Conservation (phyloP, 2,888 invertebrate species). For the Agonopterix arenella region DNA sequence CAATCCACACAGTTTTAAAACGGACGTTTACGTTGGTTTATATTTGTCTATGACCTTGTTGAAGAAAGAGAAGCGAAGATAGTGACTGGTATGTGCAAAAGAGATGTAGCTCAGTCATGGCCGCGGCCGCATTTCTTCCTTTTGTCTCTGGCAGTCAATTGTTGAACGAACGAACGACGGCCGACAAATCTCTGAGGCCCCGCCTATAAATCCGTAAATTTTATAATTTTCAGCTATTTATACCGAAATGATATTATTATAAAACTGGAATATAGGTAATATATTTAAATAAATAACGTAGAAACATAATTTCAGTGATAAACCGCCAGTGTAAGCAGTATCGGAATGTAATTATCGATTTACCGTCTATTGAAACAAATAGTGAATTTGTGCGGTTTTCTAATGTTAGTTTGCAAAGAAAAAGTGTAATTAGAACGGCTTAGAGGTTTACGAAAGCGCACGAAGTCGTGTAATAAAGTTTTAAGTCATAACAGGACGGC, state of each 20-base stretch:
- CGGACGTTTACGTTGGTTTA: background rate
- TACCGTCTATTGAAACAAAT: slow-evolving; percentile 46
- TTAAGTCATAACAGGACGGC: slow-evolving; percentile 40
- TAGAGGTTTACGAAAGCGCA: slow-evolving; percentile 23
- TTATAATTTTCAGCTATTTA: slow-evolving; percentile 57
- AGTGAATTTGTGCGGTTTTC: slow-evolving; percentile 49
- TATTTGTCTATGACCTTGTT: slow-evolving; percentile 1
- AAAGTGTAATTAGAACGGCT: slow-evolving; percentile 28
- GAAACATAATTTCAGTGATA: slow-evolving; percentile 9
- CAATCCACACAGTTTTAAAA: background rate
- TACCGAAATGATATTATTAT: slow-evolving; percentile 63
- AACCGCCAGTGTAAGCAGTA: background rate
- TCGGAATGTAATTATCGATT: slow-evolving; percentile 59
- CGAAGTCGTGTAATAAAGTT: slow-evolving; percentile 25
- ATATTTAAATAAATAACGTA: slow-evolving; percentile 13
- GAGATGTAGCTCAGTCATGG: slow-evolving; percentile 7
- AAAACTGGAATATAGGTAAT: slow-evolving; percentile 58
- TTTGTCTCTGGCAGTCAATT: slow-evolving; percentile 53
- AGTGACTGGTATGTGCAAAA: background rate
- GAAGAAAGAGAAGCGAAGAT: slow-evolving; percentile 3
- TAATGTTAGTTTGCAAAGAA: slow-evolving; percentile 32
- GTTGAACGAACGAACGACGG: slow-evolving; percentile 65
- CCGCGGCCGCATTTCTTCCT: slow-evolving; percentile 4
- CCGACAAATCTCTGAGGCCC: slow-evolving; percentile 61
- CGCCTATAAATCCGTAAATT: slow-evolving; percentile 64